phyloP scores from a whole-genome alignment of 2,888 invertebrate genomes.

The Choreutis nemorana region DNA sequence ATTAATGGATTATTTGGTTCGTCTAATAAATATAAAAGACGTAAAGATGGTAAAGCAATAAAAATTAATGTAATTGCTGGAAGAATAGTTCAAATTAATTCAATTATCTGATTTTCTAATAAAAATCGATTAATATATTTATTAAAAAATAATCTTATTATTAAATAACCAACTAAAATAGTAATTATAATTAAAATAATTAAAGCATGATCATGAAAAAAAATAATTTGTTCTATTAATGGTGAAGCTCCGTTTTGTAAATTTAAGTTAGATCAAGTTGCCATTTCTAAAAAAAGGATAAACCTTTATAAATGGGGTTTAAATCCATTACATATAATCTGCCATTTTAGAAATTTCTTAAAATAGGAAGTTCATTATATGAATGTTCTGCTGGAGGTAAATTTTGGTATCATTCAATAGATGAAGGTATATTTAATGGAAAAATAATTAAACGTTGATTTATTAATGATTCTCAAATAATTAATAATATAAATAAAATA shows the following conservation, averaged over 20 bases:
- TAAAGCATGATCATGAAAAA: constrained; percentile 70
- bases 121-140: constrained; percentile 64
- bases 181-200: constrained; percentile 70
- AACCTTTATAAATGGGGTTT: constrained; percentile 72
- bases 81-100: constrained; percentile 71
- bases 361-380: constrained; percentile 65
- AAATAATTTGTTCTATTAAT: constrained; percentile 72
- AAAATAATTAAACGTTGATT: constrained; percentile 58
- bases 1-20: constrained; percentile 67
- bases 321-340: constrained; percentile 68
- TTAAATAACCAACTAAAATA: constrained; percentile 64
- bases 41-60: constrained; percentile 69
- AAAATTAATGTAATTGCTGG: constrained; percentile 69
- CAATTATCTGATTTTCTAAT: constrained; percentile 68
- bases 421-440: constrained; percentile 54
- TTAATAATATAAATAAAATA: constrained; percentile 66
- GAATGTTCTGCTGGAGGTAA: constrained; percentile 67
- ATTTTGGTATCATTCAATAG: constrained; percentile 70
- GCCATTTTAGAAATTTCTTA: constrained; percentile 71
- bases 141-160: constrained; percentile 64
- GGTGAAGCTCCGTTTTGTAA: constrained; percentile 70
- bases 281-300: constrained; percentile 69
- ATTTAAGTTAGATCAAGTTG: constrained; percentile 64
- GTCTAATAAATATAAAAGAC: constrained; percentile 68
- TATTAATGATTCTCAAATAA: constrained; percentile 69